Evolutionary conservation across 1,140 invertebrate species (phyloP).

Genomic region (Paraescarpia echinospica): DNA sequence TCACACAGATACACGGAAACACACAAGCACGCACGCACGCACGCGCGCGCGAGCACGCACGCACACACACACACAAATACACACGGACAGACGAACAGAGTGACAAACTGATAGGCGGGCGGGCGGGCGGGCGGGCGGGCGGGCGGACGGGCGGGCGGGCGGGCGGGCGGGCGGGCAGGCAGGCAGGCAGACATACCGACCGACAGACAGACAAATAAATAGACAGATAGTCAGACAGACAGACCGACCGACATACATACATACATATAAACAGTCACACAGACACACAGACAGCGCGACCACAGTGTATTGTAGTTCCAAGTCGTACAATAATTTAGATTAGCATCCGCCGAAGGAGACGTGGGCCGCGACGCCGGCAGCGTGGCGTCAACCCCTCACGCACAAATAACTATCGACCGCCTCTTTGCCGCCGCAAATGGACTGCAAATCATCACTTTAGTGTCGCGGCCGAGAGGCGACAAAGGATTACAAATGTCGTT

Average conservation of each 20-base stretch:
- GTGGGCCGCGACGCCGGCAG: no score
- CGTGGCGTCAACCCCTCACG: background rate
- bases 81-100: background rate
- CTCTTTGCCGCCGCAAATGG: background rate
- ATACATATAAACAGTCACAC: background rate
- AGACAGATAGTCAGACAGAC: background rate
- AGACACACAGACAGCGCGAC: background rate
- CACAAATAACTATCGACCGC: background rate
- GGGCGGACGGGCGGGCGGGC: background rate
- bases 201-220: no score
- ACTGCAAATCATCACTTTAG: background rate
- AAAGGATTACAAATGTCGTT: background rate
- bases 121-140: background rate
- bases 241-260: background rate
- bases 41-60: background rate
- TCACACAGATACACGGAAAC: background rate
- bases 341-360: background rate
- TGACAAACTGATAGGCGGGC: background rate
- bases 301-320: background rate
- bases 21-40: background rate
- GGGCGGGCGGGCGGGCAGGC: background rate
- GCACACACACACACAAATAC: background rate
- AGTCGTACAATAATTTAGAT: background rate
- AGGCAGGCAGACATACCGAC: background rate
- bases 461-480: background rate